phyloP scores from a whole-genome alignment of 2,113 vertebrate species.

The Bufo gargarizans region DNA sequence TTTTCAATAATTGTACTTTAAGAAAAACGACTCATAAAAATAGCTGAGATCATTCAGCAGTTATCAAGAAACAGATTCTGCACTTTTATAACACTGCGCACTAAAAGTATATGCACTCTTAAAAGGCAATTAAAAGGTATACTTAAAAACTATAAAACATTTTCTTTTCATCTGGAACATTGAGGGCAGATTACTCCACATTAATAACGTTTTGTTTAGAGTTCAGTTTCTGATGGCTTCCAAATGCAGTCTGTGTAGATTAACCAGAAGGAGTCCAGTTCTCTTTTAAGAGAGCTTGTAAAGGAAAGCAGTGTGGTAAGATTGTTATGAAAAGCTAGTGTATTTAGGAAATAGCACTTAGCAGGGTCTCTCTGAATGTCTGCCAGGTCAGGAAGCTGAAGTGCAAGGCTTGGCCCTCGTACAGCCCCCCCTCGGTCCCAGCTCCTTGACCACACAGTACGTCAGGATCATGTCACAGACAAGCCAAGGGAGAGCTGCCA shows the following conservation, averaged over 20 bases:
- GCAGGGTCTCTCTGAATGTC: slow-evolving; percentile 88
- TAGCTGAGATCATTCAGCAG: slow-evolving; percentile 83
- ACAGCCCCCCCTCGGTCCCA: slow-evolving; percentile 76
- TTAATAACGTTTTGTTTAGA: slow-evolving; percentile 95
- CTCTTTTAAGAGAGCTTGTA: slow-evolving; percentile 83
- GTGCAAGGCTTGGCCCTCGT: slow-evolving; percentile 85
- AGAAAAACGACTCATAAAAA: slow-evolving; percentile 80
- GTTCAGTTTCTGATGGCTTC: slow-evolving; percentile 92
- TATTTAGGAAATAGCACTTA: slow-evolving; percentile 93
- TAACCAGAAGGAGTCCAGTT: slow-evolving; percentile 83
- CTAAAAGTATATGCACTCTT: slow-evolving; percentile 83
- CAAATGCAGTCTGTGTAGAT: slow-evolving; percentile 88
- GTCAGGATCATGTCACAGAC: slow-evolving; percentile 75
- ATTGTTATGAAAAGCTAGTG: slow-evolving; percentile 89
- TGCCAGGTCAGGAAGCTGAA: slow-evolving; percentile 92
- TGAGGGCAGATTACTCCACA: slow-evolving; percentile 91
- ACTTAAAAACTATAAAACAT: slow-evolving; percentile 88
- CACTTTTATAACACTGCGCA: slow-evolving; percentile 81
- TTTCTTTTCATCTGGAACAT: slow-evolving; percentile 90
- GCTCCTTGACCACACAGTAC: slow-evolving; percentile 84
- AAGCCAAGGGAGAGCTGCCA: slow-evolving; percentile 68
- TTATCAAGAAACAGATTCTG: slow-evolving; percentile 89
- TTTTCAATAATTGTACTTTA: slow-evolving; percentile 73
- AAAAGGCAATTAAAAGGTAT: slow-evolving; percentile 82
- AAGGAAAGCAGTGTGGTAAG: slow-evolving; percentile 88